Conservation (phyloP, 2,113 vertebrate genomes). For the Phoenicopterus ruber region DNA sequence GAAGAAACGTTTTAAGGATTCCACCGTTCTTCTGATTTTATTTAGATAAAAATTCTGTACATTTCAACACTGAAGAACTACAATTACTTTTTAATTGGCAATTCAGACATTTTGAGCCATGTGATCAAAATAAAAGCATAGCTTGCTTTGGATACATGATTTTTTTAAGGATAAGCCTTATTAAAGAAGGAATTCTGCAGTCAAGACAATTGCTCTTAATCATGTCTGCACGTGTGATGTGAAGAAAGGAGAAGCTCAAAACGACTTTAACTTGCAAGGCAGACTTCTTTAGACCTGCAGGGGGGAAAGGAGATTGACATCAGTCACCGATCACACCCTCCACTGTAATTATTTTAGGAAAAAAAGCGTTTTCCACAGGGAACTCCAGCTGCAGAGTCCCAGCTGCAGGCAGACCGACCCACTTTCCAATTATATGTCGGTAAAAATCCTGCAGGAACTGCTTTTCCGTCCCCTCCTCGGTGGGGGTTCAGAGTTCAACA, state of each 20-base stretch:
- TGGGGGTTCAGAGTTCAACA: not conserved
- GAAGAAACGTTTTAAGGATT: not conserved
- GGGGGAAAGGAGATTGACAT: not conserved
- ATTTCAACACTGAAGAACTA: not conserved
- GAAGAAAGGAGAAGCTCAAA: not conserved
- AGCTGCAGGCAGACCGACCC: not conserved
- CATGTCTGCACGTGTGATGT: too few species aligned
- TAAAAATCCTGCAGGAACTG: not conserved
- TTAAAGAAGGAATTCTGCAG: not conserved
- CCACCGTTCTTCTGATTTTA: not conserved
- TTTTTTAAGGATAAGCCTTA: not conserved
- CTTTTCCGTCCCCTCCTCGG: not conserved
- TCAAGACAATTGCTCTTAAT: not conserved
- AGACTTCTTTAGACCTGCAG: not conserved
- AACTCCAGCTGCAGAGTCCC: not conserved
- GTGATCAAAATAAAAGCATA: not conserved
- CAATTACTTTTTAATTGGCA: not conserved
- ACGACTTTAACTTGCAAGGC: not conserved
- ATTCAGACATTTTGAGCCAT: rapidly evolving
- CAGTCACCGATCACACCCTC: not conserved
- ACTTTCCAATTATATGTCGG: not conserved
- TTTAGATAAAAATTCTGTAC: not conserved
- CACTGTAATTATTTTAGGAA: not conserved
- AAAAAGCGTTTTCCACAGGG: not conserved
- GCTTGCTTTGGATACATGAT: rapidly evolving